A percentile compares a stretch with the other conserved stretches of the same genome.
Conservation (phyloP, 2,888 invertebrate genomes). For the Ophioninae sp. region DNA sequence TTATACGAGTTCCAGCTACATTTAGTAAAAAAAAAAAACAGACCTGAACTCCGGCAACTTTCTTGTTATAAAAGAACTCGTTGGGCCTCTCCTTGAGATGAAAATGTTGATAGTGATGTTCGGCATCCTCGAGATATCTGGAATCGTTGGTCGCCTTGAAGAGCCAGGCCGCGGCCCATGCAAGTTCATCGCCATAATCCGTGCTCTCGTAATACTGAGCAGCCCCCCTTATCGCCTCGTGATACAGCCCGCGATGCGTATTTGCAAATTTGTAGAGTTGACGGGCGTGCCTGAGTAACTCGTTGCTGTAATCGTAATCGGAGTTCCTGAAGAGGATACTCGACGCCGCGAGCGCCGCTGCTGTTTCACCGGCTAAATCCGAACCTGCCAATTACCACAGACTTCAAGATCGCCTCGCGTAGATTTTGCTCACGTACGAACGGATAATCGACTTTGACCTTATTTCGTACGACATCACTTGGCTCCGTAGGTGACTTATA, state of each 20-base stretch:
- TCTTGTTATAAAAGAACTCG: conserved; percentile 83
- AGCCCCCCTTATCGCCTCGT: conserved; percentile 82
- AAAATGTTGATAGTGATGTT: conserved; percentile 81
- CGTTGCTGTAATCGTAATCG: conserved; percentile 80
- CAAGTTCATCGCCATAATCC: conserved; percentile 83
- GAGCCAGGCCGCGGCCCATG: conserved; percentile 84
- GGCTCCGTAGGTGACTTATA: neutral
- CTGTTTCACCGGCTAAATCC: conserved; percentile 84
- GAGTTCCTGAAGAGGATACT: conserved; percentile 81
- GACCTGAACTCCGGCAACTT: conserved; percentile 83
- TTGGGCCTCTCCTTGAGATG: conserved; percentile 81
- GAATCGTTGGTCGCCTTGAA: conserved; percentile 82
- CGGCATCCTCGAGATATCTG: conserved; percentile 82
- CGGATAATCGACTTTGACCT: neutral
- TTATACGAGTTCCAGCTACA: too few relatives aligned
- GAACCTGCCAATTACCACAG: conserved; percentile 79
- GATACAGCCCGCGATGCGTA: conserved; percentile 81
- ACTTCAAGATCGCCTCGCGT: neutral
- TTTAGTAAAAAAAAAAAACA: conserved; percentile 22
- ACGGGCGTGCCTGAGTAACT: conserved; percentile 81
- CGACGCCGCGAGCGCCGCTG: conserved; percentile 84
- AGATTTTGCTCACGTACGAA: neutral
- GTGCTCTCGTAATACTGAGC: conserved; percentile 82
- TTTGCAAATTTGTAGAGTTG: conserved; percentile 83
- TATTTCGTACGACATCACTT: conserved; percentile 10